Percentiles rank a stretch among this genome's conserved stretches.
Evolutionary conservation across 2,888 invertebrate genomes (phyloP).

Genomic region (Erebia epiphron): DNA sequence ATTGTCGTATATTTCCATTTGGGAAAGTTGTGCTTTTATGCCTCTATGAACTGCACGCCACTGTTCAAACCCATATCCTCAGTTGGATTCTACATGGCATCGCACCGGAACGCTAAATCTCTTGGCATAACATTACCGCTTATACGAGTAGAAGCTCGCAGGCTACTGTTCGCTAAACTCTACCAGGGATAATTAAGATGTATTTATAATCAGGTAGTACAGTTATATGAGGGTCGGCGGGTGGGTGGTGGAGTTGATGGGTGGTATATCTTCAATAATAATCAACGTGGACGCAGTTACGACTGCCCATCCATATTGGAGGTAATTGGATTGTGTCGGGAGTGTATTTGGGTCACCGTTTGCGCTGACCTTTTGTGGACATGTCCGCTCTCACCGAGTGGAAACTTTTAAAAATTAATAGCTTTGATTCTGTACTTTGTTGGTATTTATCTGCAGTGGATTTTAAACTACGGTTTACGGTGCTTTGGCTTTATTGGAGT

Average conservation of each 20-base stretch:
- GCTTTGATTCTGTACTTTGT: slow-evolving; percentile 12
- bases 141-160: too few species aligned
- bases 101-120: too few species aligned
- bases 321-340: slow-evolving; percentile 65
- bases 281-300: slow-evolving; percentile 46
- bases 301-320: slow-evolving; percentile 52
- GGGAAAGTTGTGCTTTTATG: too few species aligned
- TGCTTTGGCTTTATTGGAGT: not conserved
- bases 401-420: slow-evolving; percentile 33
- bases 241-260: slow-evolving; percentile 8
- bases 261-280: slow-evolving; percentile 41
- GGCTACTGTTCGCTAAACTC: slow-evolving; percentile 7
- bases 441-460: not conserved
- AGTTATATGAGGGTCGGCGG: slow-evolving; percentile 15
- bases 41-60: too few species aligned
- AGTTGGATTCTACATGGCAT: too few species aligned
- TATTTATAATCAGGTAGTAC: slow-evolving; percentile 26
- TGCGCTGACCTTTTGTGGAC: slow-evolving; percentile 60
- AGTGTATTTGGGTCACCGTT: slow-evolving; percentile 67
- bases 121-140: too few species aligned
- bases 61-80: too few species aligned
- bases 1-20: too few species aligned
- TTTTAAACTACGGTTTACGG: not conserved
- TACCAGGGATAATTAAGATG: slow-evolving; percentile 26
- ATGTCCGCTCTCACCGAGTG: slow-evolving; percentile 46